Conservation (phyloP, 2,113 vertebrate species). For the Poeciliopsis occidentalis region DNA sequence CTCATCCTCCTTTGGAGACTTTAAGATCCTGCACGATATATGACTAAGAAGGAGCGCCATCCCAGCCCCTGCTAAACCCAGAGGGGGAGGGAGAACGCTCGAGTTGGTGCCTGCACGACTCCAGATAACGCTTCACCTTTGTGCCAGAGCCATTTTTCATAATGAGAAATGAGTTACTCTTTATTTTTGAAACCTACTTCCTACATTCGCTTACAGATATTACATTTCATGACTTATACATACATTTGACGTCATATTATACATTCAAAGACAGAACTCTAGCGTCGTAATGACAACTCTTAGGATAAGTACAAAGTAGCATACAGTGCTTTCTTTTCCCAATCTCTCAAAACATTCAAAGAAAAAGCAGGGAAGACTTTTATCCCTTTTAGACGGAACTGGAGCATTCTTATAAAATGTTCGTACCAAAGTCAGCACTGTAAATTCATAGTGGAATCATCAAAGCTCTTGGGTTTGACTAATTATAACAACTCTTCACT, state of each 20-base stretch:
- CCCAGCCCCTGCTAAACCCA: constrained; percentile 30
- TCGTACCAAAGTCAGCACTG: too few species aligned
- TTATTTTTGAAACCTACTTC: constrained; percentile 40
- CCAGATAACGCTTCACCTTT: background rate
- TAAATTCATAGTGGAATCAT: constrained; percentile 8
- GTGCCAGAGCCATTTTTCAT: background rate
- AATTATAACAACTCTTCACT: constrained; percentile 24
- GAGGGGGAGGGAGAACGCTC: constrained; percentile 12
- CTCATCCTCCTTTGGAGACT: constrained; percentile 81
- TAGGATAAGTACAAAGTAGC: constrained; percentile 30
- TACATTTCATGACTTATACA: constrained; percentile 66
- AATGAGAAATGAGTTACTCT: constrained; percentile 6
- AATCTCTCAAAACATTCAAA: constrained; percentile 5
- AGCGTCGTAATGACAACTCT: constrained; percentile 45
- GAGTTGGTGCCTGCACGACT: constrained; percentile 17
- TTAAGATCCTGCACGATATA: constrained; percentile 73
- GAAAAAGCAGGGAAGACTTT: constrained; percentile 9
- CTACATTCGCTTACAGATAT: constrained; percentile 75
- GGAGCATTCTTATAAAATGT: constrained; percentile 3
- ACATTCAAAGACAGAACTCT: constrained; percentile 51
- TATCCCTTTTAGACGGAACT: constrained; percentile 25
- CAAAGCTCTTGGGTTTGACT: constrained; percentile 21
- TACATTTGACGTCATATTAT: constrained; percentile 56
- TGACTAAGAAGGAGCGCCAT: constrained; percentile 52
- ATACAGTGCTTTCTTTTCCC: constrained; percentile 13